Conservation (phyloP, 2,888 invertebrate genomes). For the Pycnomerus fuliginosus region DNA sequence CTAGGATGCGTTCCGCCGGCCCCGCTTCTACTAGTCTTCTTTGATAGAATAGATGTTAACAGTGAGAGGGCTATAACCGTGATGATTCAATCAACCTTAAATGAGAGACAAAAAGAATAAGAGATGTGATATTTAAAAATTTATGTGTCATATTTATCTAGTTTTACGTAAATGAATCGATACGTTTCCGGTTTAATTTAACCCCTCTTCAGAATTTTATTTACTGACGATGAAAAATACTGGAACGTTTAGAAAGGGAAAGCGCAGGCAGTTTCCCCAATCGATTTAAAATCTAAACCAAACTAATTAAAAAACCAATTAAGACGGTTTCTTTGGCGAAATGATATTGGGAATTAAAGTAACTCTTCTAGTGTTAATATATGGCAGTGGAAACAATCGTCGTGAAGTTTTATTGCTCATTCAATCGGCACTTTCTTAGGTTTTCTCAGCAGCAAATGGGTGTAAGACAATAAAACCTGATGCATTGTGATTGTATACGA, state of each 20-base stretch:
- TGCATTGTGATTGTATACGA: constrained; percentile 54
- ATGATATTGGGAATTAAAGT: constrained; percentile 46
- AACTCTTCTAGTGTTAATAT: constrained; percentile 48
- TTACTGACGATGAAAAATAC: constrained; percentile 20
- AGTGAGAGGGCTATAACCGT: constrained; percentile 12
- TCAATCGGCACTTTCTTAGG: constrained; percentile 55
- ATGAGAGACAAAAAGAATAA: too few relatives aligned
- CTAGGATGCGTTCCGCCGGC: constrained; percentile 32
- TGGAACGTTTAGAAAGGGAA: constrained; percentile 21
- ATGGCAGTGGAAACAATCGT: constrained; percentile 51
- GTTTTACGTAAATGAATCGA: too few relatives aligned
- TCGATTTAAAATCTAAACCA: too few relatives aligned
- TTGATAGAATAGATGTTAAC: constrained; percentile 17
- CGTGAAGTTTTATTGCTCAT: constrained; percentile 53
- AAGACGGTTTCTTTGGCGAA: constrained; percentile 28
- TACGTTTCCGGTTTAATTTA: too few relatives aligned
- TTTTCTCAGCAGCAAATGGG: constrained; percentile 52
- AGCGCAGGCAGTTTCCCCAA: too few relatives aligned
- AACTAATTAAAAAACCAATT: constrained; percentile 34
- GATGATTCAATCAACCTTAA: constrained; percentile 12
- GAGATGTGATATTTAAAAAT: too few relatives aligned
- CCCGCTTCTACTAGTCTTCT: constrained; percentile 17
- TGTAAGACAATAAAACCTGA: constrained; percentile 56
- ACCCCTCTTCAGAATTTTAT: too few relatives aligned
- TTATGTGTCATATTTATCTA: too few relatives aligned